Evolutionary conservation across 2,113 vertebrate species (phyloP), one percentile per base, ranked within the genome.

Genomic region (Strigops habroptila): DNA sequence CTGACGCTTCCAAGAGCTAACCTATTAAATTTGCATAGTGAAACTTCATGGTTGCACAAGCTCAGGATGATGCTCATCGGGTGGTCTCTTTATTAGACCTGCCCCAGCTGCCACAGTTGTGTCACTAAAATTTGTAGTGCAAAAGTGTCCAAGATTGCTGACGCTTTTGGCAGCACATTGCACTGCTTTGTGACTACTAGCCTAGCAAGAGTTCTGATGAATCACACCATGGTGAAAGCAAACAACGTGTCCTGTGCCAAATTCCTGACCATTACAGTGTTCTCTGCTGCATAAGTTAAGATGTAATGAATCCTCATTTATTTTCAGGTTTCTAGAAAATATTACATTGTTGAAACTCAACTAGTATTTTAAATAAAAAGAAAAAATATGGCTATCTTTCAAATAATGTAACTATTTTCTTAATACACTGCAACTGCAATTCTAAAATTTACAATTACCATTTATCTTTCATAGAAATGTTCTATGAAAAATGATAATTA

Each of bases 141-240:
- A 57, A 51, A 94, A 24, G 74, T 78, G 70, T 43, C 89, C 94
- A 89, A 79, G 83, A 25, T 0, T 71, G 60, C 74, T 91, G 89
- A 75, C 0, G 48, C 65, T 41, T 82, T 52, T 91, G 95, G 91
- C 89, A 95, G 81, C 39, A 16, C 31, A 10, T 22, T n/a, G 86
- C 64, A 23, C 68, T 70, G 88, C 94, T 83, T 31, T 90, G 79
- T 77, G 86, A 90, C 49, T 63, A 51, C 51, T 11, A n/a, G 63
- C 75, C 25, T 80, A 77, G 48, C 71, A 62, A 79, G 82, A 41
- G 79, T n/a, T 77, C 68, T 70, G 92, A 92, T 89, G 86, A 93
- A 91, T 93, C 91, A 91, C 89, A 69, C 70, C 31, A 48, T 35
- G 64, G 27, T 71, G 83, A 95, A 93, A 68, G 74, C 57, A 95